These are phyloP conservation scores for Orthochromis malagaraziensis DNA, from an alignment of 2,113 vertebrate genomes.

Conservation along the genomic window DNA sequence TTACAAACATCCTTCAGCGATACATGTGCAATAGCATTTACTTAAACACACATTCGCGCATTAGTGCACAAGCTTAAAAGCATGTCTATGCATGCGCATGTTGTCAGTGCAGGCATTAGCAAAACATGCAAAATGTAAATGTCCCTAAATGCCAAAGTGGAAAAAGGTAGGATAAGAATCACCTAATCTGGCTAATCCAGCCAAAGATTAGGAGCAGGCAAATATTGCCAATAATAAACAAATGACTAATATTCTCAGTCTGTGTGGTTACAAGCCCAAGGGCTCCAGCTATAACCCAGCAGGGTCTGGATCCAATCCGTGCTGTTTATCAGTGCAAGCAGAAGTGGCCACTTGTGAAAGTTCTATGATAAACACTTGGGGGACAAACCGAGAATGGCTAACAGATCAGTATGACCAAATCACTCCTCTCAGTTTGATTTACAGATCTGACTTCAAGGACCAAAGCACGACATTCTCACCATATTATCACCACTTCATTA, in stretches of 20 bases:
- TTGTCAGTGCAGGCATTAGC: neutral
- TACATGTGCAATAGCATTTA: neutral
- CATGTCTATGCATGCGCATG: neutral
- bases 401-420: slow-evolving; percentile 10
- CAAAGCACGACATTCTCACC: neutral
- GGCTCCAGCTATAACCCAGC: slow-evolving; percentile 42
- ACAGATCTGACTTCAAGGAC: slow-evolving; percentile 6
- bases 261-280: slow-evolving; percentile 39
- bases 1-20: slow-evolving; percentile 33
- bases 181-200: slow-evolving; percentile 41
- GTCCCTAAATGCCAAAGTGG: slow-evolving; percentile 7
- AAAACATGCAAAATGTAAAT: neutral
- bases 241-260: slow-evolving; percentile 55
- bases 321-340: slow-evolving; percentile 59
- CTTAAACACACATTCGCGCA: neutral
- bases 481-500: neutral
- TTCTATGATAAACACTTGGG: slow-evolving; percentile 41
- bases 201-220: slow-evolving; percentile 47
- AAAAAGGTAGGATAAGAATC: slow-evolving; percentile 49
- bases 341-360: slow-evolving; percentile 51
- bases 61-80: neutral
- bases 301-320: slow-evolving; percentile 67
- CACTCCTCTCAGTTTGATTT: slow-evolving; percentile 19
- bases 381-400: slow-evolving; percentile 23
- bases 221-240: slow-evolving; percentile 60